These are phyloP conservation scores for Nemopilema nomurai DNA, from an alignment of 30 jellyfish, hydroid and myxozoan genomes.

Conservation along the genomic window DNA sequence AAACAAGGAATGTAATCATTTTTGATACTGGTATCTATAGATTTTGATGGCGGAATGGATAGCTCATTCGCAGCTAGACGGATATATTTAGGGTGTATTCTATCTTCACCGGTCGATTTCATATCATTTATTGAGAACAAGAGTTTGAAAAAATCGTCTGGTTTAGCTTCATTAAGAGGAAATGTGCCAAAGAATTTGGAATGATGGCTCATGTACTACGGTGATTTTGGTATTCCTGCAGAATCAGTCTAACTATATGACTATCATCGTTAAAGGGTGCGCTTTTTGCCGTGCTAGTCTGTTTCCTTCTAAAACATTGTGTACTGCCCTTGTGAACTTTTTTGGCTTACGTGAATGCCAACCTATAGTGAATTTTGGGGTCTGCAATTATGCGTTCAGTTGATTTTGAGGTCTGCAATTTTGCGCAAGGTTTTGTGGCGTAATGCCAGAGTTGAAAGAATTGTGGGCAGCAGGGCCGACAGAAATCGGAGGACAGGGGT, in stretches of 20 bases:
- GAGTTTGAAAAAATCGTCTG: neutral
- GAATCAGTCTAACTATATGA: constrained; percentile 21
- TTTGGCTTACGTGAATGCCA: too few species aligned
- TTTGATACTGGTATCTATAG: constrained; percentile 11
- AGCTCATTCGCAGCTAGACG: constrained; percentile 34
- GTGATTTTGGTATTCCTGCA: constrained; percentile 31
- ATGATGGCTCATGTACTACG: constrained; percentile 41
- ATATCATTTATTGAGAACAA: neutral
- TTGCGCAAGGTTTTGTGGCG: too few species aligned
- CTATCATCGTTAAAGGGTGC: constrained; percentile 9
- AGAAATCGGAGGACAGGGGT: too few species aligned
- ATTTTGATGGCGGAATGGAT: constrained; percentile 5
- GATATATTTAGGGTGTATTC: constrained; percentile 32
- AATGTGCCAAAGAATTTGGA: constrained; percentile 10
- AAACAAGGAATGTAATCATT: too few species aligned
- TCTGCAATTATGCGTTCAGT: too few species aligned
- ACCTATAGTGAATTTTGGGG: too few species aligned
- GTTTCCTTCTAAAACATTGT: constrained; percentile 21
- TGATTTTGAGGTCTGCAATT: too few species aligned
- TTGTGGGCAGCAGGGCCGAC: too few species aligned
- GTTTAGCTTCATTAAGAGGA: constrained; percentile 37
- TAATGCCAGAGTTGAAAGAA: too few species aligned
- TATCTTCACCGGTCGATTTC: constrained; percentile 42
- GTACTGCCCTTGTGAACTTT: too few species aligned
- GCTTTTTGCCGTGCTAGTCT: constrained; percentile 10